These are phyloP conservation scores for Lucifuga dentata DNA, from an alignment of 2,113 vertebrate species.

Conservation along the genomic window DNA sequence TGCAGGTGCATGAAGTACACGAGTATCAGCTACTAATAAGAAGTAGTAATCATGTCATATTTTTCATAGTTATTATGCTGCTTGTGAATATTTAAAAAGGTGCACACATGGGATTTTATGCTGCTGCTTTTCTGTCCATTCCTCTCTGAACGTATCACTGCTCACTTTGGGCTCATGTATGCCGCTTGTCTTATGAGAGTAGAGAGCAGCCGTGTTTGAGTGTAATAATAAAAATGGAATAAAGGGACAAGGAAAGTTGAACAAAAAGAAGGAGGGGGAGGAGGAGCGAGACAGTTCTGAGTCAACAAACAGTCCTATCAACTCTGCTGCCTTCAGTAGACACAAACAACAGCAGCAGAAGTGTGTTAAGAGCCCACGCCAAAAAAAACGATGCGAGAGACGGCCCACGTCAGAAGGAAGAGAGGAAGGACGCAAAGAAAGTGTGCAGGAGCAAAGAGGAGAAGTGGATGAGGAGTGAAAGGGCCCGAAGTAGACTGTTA, in stretches of 20 bases:
- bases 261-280: too few relatives aligned
- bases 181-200: not conserved
- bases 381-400: conserved; percentile 4
- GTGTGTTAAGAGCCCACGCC: not conserved
- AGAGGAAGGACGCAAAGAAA: not conserved
- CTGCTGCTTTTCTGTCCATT: too few relatives aligned
- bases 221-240: not conserved
- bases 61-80: too few relatives aligned
- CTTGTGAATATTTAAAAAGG: too few relatives aligned
- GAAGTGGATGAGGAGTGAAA: not conserved
- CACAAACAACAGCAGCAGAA: conserved; percentile 4
- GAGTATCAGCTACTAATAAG: too few relatives aligned
- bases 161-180: too few relatives aligned
- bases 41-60: too few relatives aligned
- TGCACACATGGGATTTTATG: too few relatives aligned
- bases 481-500: conserved; percentile 34
- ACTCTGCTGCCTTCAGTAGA: not conserved
- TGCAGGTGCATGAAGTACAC: too few relatives aligned
- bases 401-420: not conserved
- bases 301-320: conserved; percentile 6
- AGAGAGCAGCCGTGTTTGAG: too few relatives aligned
- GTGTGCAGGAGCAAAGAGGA: not conserved
- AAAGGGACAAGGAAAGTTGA: not conserved
- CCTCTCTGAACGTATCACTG: too few relatives aligned
- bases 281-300: not conserved